Base-by-base conservation (phyloP, 2,888 invertebrate genomes). In the Acleris holmiana region DNA sequence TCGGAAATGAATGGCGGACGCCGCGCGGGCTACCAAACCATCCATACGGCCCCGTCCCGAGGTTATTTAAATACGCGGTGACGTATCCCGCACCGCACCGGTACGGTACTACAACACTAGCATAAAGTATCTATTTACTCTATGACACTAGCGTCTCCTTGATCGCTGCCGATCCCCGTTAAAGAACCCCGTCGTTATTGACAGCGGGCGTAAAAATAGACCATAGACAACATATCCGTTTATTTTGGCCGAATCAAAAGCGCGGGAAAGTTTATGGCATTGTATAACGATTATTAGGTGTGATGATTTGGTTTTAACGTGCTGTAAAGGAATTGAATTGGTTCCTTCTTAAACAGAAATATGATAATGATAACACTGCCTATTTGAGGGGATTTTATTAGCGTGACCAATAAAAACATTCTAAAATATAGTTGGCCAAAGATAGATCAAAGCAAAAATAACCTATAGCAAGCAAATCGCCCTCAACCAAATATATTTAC, bases 21-120 rank as follows among this genome's bases (percentile, higher is more conserved):
- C 88, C 89, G 80, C 76, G 84, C 87, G 79, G 87, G 77, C 88
- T 89, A 71, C 68, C 53, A n/a, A 19, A 40, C 53, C 75, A 74
- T 77, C 78, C 79, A 71, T 72, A 73, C 74, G 66, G 80, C 82
- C 80, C 77, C 82, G 82, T 82, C 81, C 77, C 80, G 78, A 77
- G 79, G 78, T 77, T 84, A 85, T 87, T 84, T 88, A 81, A 84
- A 86, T 83, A 84, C 75, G 77, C 74, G 76, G 76, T 84, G 86
- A 85, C 85, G 87, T 85, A 76, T 74, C 66, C 65, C 76, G 69
- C 70, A 56, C 65, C 76, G 69, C 70, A 56, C 69, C 69, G 71
- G 70, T 68, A 69, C 68, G 73, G 75, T 73, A 78, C 71, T 76
- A 77, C 77, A 74, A 71, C 68, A 70, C 68, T 69, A 71, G 48